Evolutionary conservation across 2,888 invertebrate genomes (phyloP), one percentile per base, ranked within the genome.

Genomic region (Cybosia mesomella): DNA sequence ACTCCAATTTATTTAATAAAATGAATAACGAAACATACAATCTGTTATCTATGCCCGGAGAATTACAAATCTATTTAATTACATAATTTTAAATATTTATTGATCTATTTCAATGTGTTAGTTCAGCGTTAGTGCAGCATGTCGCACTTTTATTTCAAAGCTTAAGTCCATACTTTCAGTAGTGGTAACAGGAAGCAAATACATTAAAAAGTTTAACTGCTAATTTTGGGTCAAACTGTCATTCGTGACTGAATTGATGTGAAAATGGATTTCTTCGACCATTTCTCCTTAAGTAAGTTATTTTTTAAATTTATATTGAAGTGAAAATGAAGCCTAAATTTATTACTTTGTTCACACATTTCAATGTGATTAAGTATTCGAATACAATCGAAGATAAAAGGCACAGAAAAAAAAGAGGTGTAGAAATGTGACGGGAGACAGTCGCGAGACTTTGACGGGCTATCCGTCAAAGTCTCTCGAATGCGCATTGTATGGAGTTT

Each of bases 181-280:
- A 70, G 81, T 79, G 54, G 32, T 64, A 67, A n/a, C 59, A 68
- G 57, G 73, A 75, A 81, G 70, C 67, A 76, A 75, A 82, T 83
- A 88, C 90, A 91, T 92, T 92, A 92, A 91, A 92, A 93, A 92
- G 89, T 93, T 92, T 86, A 90, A 89, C 89, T 85, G 87, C 88
- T 91, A 92, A 92, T 92, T 92, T 91, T 82, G 84, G 89, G 88
- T 89, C 89, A 89, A 87, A 89, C 83, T 81, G 86, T 86, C 84
- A 84, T 91, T 91, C 89, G 88, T 88, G 88, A 86, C 87, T 84
- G 83, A 84, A 89, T 90, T 89, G 89, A 91, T 85, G 90, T 84
- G 87, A 79, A 90, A 93, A 92, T 91, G 89, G 87, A 87, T 89
- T 91, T 88, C 86, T 87, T 86, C 82, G 60, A 71, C 71, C 66